These are phyloP conservation scores for Zaprionus lachaisei DNA, from an alignment of 1,140 invertebrate species.

Conservation along the genomic window DNA sequence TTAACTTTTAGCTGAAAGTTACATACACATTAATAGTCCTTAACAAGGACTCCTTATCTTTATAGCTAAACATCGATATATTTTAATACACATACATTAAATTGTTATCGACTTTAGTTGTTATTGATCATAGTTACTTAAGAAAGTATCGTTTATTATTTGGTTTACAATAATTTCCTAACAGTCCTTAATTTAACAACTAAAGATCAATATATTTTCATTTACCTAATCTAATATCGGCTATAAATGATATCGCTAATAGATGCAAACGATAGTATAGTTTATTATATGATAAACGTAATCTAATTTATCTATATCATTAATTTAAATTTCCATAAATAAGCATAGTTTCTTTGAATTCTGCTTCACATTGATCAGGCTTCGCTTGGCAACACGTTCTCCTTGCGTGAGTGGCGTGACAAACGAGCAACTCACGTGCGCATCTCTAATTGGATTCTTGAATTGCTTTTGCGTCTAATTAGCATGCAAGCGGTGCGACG, in stretches of 20 bases:
- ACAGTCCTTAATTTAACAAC: not conserved
- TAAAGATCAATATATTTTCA: not conserved
- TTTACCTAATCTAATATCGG: too few species aligned
- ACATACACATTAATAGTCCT: too few species aligned
- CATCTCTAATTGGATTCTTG: constrained; percentile 40
- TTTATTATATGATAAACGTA: too few species aligned
- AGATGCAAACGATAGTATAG: too few species aligned
- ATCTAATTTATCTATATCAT: too few species aligned
- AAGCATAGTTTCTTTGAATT: not conserved
- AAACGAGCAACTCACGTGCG: constrained; percentile 29
- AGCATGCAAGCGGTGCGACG: constrained; percentile 60
- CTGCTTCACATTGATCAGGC: not conserved
- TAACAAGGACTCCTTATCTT: too few species aligned
- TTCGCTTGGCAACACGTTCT: not conserved
- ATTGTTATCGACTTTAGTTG: not conserved
- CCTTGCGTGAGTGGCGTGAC: constrained; percentile 21
- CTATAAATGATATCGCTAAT: too few species aligned
- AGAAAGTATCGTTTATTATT: not conserved
- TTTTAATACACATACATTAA: not conserved
- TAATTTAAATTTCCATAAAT: too few species aligned
- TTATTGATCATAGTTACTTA: not conserved
- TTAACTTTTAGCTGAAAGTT: too few species aligned
- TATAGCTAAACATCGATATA: not conserved
- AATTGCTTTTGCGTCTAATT: constrained; percentile 63
- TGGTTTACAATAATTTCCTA: not conserved